Percentiles rank a stretch among this genome's conserved stretches.
Evolutionary conservation across 1,140 invertebrate species (phyloP).

Genomic region (Drosophila sproati): DNA sequence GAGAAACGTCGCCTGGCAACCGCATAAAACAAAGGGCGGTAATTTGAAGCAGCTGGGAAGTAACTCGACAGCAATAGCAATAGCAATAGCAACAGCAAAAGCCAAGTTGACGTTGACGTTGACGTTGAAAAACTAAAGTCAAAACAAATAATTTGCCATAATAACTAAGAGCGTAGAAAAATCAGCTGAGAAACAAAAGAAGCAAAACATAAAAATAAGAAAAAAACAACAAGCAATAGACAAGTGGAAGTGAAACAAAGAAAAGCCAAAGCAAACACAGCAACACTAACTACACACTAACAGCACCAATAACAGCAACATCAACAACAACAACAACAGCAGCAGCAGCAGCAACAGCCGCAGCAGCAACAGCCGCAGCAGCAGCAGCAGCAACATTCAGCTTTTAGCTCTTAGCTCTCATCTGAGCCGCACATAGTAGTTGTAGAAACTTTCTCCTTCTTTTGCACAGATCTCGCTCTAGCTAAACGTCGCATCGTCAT

Average conservation of each 20-base stretch:
- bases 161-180: slow-evolving; percentile 77
- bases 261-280: slow-evolving; percentile 40
- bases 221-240: slow-evolving; percentile 52
- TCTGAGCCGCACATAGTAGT: slow-evolving; percentile 42
- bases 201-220: not conserved
- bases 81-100: slow-evolving; percentile 15
- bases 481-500: slow-evolving; percentile 59
- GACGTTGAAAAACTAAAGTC: slow-evolving; percentile 63
- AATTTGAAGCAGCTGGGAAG: slow-evolving; percentile 80
- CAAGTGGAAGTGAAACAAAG: slow-evolving; percentile 77
- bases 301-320: slow-evolving; percentile 18
- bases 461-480: slow-evolving; percentile 27
- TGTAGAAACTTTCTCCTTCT: slow-evolving; percentile 69
- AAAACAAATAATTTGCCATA: slow-evolving; percentile 82
- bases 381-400: slow-evolving; percentile 2
- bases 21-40: slow-evolving; percentile 74
- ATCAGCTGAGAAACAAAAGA: slow-evolving; percentile 59
- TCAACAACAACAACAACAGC: not conserved
- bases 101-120: slow-evolving; percentile 51
- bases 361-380: not conserved
- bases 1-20: slow-evolving; percentile 62
- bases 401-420: slow-evolving; percentile 38
- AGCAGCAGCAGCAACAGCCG: too few species aligned
- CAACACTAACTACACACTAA: not conserved
- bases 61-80: slow-evolving; percentile 28